phyloP scores from a whole-genome alignment of 2,888 invertebrate genomes.

The Scaeva pyrastri region DNA sequence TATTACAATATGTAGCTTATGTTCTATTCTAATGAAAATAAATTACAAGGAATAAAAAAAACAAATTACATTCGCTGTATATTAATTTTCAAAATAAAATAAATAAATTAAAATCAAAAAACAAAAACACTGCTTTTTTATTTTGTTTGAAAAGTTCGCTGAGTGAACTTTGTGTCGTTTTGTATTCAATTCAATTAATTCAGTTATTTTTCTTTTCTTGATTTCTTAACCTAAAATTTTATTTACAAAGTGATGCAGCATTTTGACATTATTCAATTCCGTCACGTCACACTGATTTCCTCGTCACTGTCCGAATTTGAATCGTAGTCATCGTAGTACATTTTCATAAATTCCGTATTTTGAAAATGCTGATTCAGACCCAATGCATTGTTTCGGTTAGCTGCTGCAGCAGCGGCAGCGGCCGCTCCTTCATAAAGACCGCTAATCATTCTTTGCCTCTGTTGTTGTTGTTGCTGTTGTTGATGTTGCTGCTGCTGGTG shows the following conservation, averaged over 20 bases:
- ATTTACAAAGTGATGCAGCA: slow-evolving; percentile 57
- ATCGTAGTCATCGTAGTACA: slow-evolving; percentile 84
- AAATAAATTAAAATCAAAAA: not conserved
- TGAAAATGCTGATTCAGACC: slow-evolving; percentile 78
- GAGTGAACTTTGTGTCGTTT: slow-evolving; percentile 1
- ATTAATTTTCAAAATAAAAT: slow-evolving; percentile 8
- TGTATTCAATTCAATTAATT: not conserved
- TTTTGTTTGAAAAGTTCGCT: slow-evolving; percentile 11
- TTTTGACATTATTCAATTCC: slow-evolving; percentile 78
- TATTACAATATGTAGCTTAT: slow-evolving; percentile 67
- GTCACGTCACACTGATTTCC: slow-evolving; percentile 95
- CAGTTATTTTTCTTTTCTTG: not conserved
- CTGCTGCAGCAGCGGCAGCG: slow-evolving; percentile 46
- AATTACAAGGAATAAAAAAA: slow-evolving; percentile 54
- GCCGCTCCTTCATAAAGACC: slow-evolving; percentile 77
- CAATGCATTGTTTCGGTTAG: slow-evolving; percentile 56
- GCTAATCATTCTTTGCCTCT: slow-evolving; percentile 72
- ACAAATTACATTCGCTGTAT: slow-evolving; percentile 52
- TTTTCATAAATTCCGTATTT: slow-evolving; percentile 82
- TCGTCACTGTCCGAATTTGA: slow-evolving; percentile 89
- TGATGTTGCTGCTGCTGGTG: slow-evolving; percentile 71
- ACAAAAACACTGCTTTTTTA: slow-evolving; percentile 5
- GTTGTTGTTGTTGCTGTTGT: slow-evolving; percentile 73
- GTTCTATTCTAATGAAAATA: slow-evolving; percentile 45
- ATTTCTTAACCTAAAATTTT: slow-evolving; percentile 40